These are phyloP conservation scores for Petrocephalus schoutedeni DNA, from an alignment of 2,797 vertebrate species.

Conservation along the genomic window DNA sequence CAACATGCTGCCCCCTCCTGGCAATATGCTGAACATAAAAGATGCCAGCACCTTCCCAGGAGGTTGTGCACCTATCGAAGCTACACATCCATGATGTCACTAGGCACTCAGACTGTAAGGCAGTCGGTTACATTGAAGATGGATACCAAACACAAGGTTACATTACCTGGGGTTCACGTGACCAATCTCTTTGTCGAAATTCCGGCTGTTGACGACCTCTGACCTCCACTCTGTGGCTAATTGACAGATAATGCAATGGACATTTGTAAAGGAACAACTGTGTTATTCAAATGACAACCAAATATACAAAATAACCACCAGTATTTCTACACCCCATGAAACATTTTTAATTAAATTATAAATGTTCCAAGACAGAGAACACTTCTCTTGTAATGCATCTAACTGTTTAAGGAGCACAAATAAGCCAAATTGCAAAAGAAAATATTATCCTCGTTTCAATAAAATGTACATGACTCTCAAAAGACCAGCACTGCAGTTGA, in stretches of 20 bases:
- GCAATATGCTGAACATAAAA: not conserved
- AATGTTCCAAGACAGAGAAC: not conserved
- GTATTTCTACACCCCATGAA: not conserved
- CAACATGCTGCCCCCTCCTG: not conserved
- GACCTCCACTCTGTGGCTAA: slow-evolving; percentile 90
- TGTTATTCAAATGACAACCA: not conserved
- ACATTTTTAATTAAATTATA: not conserved
- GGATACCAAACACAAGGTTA: not conserved
- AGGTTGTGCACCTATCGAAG: not conserved
- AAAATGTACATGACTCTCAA: not conserved
- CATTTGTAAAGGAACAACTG: not conserved
- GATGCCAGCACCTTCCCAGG: not conserved
- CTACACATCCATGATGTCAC: not conserved
- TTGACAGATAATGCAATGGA: slow-evolving; percentile 21
- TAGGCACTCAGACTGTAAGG: not conserved
- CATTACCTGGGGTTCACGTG: slow-evolving; percentile 90
- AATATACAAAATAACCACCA: not conserved
- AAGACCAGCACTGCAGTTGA: not conserved
- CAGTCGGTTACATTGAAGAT: not conserved
- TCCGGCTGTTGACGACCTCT: slow-evolving; percentile 81
- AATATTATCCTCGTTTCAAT: not conserved
- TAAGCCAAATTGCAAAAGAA: not conserved
- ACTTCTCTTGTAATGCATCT: not conserved
- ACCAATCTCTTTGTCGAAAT: slow-evolving; percentile 90
- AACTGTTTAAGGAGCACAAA: not conserved